Evolutionary conservation across 2,888 invertebrate genomes (phyloP).

Genomic region (Ashinkailepas kermadecensis): DNA sequence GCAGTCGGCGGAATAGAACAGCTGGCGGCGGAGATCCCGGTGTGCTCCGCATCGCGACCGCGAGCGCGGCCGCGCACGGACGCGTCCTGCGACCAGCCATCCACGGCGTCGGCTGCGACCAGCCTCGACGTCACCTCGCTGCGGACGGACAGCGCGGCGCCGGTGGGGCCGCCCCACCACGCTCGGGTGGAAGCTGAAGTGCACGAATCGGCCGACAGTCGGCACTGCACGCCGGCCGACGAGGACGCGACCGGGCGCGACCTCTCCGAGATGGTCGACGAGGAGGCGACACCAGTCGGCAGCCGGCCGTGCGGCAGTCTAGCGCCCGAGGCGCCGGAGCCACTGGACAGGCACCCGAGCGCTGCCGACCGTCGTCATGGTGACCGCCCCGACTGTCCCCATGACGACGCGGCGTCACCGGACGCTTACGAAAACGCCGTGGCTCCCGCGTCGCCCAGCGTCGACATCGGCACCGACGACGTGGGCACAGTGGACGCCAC

Average conservation of each 20-base stretch:
- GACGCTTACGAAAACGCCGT: background rate
- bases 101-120: background rate
- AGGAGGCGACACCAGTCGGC: background rate
- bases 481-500: background rate
- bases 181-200: background rate
- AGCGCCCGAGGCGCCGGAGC: background rate
- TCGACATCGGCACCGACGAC: background rate
- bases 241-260: background rate
- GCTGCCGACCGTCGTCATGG: background rate
- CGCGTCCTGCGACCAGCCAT: background rate
- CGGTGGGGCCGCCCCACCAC: background rate
- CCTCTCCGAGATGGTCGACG: background rate
- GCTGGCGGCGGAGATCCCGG: conserved; percentile 23
- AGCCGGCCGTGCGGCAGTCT: background rate
- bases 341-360: background rate
- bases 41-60: background rate
- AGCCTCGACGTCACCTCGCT: background rate
- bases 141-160: background rate
- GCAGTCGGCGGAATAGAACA: no score
- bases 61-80: background rate
- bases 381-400: no score
- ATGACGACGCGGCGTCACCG: background rate
- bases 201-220: background rate
- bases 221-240: background rate
- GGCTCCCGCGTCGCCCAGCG: background rate